Percentiles rank a stretch among this genome's conserved stretches.
Evolutionary conservation across 2,888 invertebrate species (phyloP).

Genomic region (Tribolium freemani): DNA sequence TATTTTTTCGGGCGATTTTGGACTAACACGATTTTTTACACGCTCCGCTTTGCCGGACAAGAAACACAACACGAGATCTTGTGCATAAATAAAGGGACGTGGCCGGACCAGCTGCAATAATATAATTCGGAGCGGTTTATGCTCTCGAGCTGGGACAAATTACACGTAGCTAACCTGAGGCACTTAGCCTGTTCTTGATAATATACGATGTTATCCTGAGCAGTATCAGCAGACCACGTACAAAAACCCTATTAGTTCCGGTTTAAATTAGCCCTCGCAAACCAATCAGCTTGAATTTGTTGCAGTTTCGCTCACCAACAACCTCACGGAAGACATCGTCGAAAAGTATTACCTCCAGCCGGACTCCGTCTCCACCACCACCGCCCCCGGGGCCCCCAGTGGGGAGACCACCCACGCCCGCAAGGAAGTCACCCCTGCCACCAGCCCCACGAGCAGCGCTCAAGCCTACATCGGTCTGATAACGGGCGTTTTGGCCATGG

Average conservation of each 20-base stretch:
- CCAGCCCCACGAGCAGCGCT: slow-evolving; percentile 73
- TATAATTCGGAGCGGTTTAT: slow-evolving; percentile 53
- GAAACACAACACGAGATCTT: slow-evolving; percentile 32
- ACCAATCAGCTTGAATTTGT: slow-evolving; percentile 3
- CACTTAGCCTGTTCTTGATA: slow-evolving; percentile 43
- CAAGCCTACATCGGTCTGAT: slow-evolving; percentile 76
- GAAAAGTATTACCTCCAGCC: slow-evolving; percentile 76
- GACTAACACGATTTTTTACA: slow-evolving; percentile 6
- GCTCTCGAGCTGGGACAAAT: slow-evolving; percentile 51
- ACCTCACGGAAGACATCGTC: slow-evolving; percentile 74
- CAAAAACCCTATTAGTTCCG: slow-evolving; percentile 48
- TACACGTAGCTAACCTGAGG: slow-evolving; percentile 52
- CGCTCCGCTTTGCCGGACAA: slow-evolving; percentile 1
- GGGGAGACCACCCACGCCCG: slow-evolving; percentile 70
- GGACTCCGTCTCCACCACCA: slow-evolving; percentile 63
- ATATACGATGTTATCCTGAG: slow-evolving; percentile 46
- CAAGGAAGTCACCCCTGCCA: slow-evolving; percentile 73
- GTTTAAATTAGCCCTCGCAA: slow-evolving; percentile 44
- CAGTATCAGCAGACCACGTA: slow-evolving; percentile 42
- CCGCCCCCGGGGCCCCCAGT: slow-evolving; percentile 61
- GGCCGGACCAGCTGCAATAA: slow-evolving; percentile 52
- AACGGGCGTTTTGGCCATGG: slow-evolving; percentile 77
- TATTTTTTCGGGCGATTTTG: slow-evolving; percentile 17
- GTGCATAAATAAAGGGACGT: slow-evolving; percentile 47
- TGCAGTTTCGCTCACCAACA: slow-evolving; percentile 72